phyloP scores from a whole-genome alignment of 1,140 invertebrate species.

The Brachionus manjavacas region DNA sequence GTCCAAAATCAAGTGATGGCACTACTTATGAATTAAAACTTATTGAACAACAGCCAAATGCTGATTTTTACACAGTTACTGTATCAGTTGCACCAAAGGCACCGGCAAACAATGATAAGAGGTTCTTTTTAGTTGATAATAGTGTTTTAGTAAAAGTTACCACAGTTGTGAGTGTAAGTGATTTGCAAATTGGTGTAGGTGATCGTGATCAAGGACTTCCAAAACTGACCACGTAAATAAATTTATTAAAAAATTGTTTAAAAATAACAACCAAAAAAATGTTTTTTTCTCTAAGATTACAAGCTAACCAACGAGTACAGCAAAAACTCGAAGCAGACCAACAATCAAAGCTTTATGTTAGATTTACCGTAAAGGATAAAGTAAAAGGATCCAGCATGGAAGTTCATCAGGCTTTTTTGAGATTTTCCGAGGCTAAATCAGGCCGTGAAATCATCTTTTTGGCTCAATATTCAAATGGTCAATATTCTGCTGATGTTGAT shows the following conservation, averaged over 20 bases:
- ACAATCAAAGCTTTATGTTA: slow-evolving; percentile 79
- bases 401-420: slow-evolving; percentile 87
- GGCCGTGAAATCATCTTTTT: slow-evolving; percentile 84
- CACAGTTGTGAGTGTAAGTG: slow-evolving; percentile 63
- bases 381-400: slow-evolving; percentile 65
- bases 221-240: neutral
- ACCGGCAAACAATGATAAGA: slow-evolving; percentile 6
- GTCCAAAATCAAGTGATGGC: slow-evolving; percentile 36
- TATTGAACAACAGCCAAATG: slow-evolving; percentile 5
- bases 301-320: slow-evolving; percentile 62
- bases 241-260: neutral
- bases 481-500: slow-evolving; percentile 47
- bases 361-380: slow-evolving; percentile 73
- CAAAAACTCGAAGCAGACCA: slow-evolving; percentile 71
- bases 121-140: slow-evolving; percentile 16
- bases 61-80: slow-evolving; percentile 29
- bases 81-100: slow-evolving; percentile 6
- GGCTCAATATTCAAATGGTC: slow-evolving; percentile 85
- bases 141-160: slow-evolving; percentile 47
- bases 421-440: slow-evolving; percentile 65
- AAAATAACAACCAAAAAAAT: slow-evolving; percentile 45
- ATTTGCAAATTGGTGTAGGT: slow-evolving; percentile 72
- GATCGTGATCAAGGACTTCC: slow-evolving; percentile 74
- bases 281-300: slow-evolving; percentile 58
- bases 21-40: slow-evolving; percentile 28